phyloP scores from a whole-genome alignment of 1,140 invertebrate genomes.

The Drosophila kepulauana region DNA sequence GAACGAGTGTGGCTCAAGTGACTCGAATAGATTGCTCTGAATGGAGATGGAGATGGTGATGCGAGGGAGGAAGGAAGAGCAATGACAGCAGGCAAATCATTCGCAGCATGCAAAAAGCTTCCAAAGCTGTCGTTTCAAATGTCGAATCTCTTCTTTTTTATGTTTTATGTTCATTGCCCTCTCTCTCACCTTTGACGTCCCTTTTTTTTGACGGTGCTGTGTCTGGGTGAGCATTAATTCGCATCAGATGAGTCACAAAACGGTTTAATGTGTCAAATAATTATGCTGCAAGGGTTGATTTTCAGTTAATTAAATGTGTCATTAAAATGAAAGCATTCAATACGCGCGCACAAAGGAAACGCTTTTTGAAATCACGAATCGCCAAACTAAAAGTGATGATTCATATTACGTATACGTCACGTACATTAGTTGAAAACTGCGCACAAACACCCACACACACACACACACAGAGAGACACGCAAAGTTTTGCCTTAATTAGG shows the following conservation, averaged over 20 bases:
- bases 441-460: not conserved
- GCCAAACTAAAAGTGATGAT: not conserved
- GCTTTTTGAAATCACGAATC: slow-evolving; percentile 6
- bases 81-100: slow-evolving; percentile 25
- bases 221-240: slow-evolving; percentile 60
- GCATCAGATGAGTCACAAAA: slow-evolving; percentile 74
- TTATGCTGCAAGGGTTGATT: slow-evolving; percentile 70
- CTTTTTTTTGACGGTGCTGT: not conserved
- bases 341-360: not conserved
- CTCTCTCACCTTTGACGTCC: slow-evolving; percentile 24
- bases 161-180: slow-evolving; percentile 34
- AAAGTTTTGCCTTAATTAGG: slow-evolving; percentile 4
- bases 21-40: not conserved
- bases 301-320: slow-evolving; percentile 74
- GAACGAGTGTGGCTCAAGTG: not conserved
- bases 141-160: slow-evolving; percentile 17
- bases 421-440: not conserved
- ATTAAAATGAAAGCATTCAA: slow-evolving; percentile 47
- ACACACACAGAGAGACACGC: not conserved
- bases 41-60: not conserved
- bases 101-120: slow-evolving; percentile 27
- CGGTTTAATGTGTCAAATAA: slow-evolving; percentile 81
- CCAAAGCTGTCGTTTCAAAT: slow-evolving; percentile 31
- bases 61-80: not conserved
- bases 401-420: slow-evolving; percentile 26